phyloP scores from a whole-genome alignment of 2,113 vertebrate genomes.

The Vidua macroura region DNA sequence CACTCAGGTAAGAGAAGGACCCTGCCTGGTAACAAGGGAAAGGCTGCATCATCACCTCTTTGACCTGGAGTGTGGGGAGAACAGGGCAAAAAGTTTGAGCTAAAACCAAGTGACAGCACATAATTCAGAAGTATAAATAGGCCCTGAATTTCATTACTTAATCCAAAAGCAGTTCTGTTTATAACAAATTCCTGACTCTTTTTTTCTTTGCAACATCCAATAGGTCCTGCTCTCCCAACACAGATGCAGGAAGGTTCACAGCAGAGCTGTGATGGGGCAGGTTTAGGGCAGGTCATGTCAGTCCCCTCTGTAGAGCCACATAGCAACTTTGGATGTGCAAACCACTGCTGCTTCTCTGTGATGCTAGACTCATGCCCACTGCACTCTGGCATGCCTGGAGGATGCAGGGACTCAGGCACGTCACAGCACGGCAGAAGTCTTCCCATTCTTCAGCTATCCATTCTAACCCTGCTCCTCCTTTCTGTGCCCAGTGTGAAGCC shows the following conservation, averaged over 20 bases:
- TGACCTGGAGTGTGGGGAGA: not conserved
- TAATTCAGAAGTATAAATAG: not conserved
- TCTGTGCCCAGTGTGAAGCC: fast-evolving
- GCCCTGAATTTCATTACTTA: not conserved
- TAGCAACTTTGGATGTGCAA: not conserved
- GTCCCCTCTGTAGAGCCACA: not conserved
- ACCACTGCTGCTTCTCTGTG: not conserved
- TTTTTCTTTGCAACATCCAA: not conserved
- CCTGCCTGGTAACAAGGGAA: not conserved
- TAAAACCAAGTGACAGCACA: not conserved
- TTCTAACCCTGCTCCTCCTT: not conserved
- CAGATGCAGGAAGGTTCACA: not conserved
- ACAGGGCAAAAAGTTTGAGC: not conserved
- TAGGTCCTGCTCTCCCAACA: not conserved
- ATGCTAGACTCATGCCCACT: too few relatives aligned
- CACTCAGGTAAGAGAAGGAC: not conserved
- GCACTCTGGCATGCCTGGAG: not conserved
- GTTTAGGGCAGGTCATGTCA: not conserved
- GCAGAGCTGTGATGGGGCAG: not conserved
- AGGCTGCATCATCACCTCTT: not conserved
- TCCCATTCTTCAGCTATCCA: not conserved
- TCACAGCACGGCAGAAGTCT: not conserved
- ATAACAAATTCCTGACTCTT: not conserved
- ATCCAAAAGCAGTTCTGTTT: not conserved
- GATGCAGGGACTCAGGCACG: not conserved